A percentile compares a stretch with the other conserved stretches of the same genome.
Conservation (phyloP, 2,797 vertebrate genomes). For the Peromyscus attwateri region DNA sequence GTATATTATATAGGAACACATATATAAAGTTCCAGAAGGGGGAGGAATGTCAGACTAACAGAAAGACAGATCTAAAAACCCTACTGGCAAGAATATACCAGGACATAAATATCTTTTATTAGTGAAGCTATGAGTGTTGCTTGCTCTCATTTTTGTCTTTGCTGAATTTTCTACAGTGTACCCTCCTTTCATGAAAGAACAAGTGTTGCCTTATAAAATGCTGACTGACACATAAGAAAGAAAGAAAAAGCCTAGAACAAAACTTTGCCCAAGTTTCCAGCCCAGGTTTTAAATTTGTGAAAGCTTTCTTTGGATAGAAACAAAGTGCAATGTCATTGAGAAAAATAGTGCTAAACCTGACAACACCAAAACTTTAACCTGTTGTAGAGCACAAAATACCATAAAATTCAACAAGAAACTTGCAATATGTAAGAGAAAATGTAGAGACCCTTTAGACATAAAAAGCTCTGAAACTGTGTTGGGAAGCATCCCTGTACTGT, state of each 20-base stretch:
- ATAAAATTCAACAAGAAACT: neutral
- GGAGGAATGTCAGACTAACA: neutral
- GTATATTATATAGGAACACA: neutral
- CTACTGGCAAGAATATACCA: neutral
- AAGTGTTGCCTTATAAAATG: neutral
- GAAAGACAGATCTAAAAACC: neutral
- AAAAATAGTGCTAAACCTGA: neutral
- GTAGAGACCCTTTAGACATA: neutral
- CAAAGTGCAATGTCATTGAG: neutral
- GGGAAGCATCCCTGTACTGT: neutral
- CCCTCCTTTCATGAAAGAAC: neutral
- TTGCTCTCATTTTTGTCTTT: constrained; percentile 4
- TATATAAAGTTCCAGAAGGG: neutral
- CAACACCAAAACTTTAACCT: neutral
- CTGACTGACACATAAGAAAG: constrained; percentile 17
- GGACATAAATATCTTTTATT: neutral
- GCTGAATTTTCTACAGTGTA: neutral
- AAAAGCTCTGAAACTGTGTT: neutral
- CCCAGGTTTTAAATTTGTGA: neutral
- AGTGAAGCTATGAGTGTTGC: neutral
- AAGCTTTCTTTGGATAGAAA: neutral
- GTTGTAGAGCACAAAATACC: neutral
- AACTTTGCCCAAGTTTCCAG: neutral
- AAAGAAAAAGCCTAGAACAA: neutral
- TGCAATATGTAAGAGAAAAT: neutral